Evolutionary conservation across 2,888 invertebrate genomes (phyloP).

Genomic region (Dynastes tityus): DNA sequence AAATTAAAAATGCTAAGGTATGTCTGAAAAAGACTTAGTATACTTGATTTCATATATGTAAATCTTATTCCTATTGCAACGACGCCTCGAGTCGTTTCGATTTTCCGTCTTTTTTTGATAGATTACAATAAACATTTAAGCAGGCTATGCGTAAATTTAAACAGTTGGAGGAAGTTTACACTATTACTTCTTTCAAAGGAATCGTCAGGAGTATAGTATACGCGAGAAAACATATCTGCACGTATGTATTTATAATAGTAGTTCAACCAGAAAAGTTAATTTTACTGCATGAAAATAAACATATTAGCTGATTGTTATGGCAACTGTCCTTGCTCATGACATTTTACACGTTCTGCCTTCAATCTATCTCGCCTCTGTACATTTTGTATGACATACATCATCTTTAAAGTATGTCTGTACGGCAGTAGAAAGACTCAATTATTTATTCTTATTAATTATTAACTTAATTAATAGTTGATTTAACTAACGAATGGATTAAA

Average conservation of each 20-base stretch:
- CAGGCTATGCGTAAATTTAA: conserved; percentile 1
- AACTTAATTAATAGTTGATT: no score
- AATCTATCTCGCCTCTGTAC: neutral
- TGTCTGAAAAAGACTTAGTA: no score
- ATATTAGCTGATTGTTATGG: conserved; percentile 23
- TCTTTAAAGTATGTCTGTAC: no score
- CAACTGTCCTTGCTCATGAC: conserved; percentile 15
- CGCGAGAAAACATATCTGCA: neutral
- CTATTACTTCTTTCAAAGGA: conserved; percentile 6
- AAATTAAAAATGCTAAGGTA: no score
- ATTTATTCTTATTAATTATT: no score
- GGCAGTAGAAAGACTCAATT: no score
- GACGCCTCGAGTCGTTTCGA: no score
- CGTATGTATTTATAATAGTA: conserved; percentile 11
- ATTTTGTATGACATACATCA: no score
- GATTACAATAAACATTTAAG: conserved; percentile 23
- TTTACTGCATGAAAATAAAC: conserved; percentile 28
- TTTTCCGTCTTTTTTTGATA: neutral
- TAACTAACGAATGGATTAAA: no score
- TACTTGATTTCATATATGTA: no score
- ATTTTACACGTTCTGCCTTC: conserved; percentile 13
- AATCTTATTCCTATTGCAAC: no score
- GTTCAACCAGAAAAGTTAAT: conserved; percentile 13
- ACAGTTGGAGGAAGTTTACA: conserved; percentile 15
- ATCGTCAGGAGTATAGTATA: neutral